Evolutionary conservation across 2,888 invertebrate species (phyloP).

Genomic region (Brachypterus glaber): DNA sequence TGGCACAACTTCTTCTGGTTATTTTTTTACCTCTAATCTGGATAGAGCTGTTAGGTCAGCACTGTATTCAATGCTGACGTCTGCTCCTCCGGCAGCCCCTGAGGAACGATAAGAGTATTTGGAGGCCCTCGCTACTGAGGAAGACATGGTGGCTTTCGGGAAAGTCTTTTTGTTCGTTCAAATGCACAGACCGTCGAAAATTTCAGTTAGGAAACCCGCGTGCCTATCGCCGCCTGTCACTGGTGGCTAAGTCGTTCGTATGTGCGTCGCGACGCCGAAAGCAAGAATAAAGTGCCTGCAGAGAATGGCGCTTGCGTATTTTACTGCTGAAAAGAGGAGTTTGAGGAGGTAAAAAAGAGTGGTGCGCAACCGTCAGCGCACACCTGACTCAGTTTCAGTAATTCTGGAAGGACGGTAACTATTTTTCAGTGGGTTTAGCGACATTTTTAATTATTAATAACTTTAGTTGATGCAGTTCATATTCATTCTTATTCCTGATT

Average conservation of each 20-base stretch:
- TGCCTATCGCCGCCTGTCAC: conserved; percentile 49
- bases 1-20: conserved; percentile 5
- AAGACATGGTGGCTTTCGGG: conserved; percentile 29
- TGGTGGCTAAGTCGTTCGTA: conserved; percentile 52
- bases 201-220: conserved; percentile 39
- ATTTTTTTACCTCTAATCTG: conserved; percentile 80
- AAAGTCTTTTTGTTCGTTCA: conserved; percentile 14
- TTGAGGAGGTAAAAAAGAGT: conserved; percentile 7
- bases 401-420: conserved; percentile 33
- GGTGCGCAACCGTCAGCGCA: conserved; percentile 24
- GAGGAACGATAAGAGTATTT: conserved; percentile 88
- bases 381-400: conserved; percentile 30
- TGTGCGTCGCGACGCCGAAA: conserved; percentile 43
- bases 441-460: no score
- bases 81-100: conserved; percentile 63
- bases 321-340: conserved; percentile 7
- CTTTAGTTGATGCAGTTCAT: no score
- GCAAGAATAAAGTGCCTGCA: conserved; percentile 31
- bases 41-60: conserved; percentile 89
- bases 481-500: no score
- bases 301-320: conserved; percentile 28
- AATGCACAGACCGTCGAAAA: conserved; percentile 38
- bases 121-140: conserved; percentile 58
- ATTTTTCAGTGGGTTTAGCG: no score
- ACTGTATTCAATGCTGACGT: conserved; percentile 92